phyloP scores from a whole-genome alignment of 2,113 vertebrate genomes.

The Spheniscus mendiculus region DNA sequence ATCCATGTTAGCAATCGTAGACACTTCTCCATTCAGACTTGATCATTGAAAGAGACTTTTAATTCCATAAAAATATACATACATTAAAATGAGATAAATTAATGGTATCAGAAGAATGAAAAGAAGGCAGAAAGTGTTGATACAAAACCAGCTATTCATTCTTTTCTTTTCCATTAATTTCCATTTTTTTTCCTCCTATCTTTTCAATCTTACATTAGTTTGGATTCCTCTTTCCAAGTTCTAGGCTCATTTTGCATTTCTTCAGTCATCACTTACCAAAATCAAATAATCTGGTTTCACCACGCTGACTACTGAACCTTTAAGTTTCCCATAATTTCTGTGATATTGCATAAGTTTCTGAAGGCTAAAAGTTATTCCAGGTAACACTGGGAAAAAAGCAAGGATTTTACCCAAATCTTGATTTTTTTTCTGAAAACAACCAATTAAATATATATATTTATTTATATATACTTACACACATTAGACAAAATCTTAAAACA shows the following conservation, averaged over 20 bases:
- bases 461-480: accelerated
- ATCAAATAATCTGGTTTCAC: not conserved
- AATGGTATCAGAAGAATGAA: not conserved
- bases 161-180: not conserved
- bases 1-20: not conserved
- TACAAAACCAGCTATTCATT: not conserved
- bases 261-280: not conserved
- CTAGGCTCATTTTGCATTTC: not conserved
- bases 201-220: not conserved
- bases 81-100: not conserved
- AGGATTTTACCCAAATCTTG: not conserved
- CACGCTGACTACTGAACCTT: not conserved
- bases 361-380: not conserved
- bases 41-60: not conserved
- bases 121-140: not conserved
- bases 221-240: not conserved
- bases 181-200: not conserved
- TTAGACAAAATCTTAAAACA: not conserved
- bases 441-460: not conserved
- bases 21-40: not conserved
- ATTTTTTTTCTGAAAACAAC: not conserved
- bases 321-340: not conserved
- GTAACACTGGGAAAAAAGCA: not conserved
- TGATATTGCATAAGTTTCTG: not conserved
- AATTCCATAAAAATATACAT: not conserved